A percentile compares a stretch with the other conserved stretches of the same genome.
Evolutionary conservation across 2,888 invertebrate species (phyloP).

Genomic region (Drosophila greeni): DNA sequence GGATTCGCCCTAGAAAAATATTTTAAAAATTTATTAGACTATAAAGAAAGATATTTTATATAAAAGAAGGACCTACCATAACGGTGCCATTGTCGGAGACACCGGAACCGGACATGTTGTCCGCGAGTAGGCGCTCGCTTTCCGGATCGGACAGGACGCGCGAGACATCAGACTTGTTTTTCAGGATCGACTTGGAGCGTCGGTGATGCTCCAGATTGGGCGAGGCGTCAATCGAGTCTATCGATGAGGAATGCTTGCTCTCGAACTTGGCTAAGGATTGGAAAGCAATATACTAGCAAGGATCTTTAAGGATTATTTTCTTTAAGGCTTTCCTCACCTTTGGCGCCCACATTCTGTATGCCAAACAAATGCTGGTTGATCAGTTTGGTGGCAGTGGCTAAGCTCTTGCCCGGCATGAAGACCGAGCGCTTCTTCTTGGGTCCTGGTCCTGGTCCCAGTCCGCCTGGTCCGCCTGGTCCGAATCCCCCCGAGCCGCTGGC

Average conservation of each 20-base stretch:
- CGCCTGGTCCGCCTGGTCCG: slow-evolving; percentile 38
- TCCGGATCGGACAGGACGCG: slow-evolving; percentile 83
- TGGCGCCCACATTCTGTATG: slow-evolving; percentile 80
- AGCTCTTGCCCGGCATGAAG: slow-evolving; percentile 83
- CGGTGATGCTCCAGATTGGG: slow-evolving; percentile 84
- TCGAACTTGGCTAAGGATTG: slow-evolving; percentile 78
- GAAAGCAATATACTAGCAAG: too few species aligned
- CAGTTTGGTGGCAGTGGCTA: slow-evolving; percentile 85
- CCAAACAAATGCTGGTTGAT: slow-evolving; percentile 88
- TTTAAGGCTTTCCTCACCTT: slow-evolving; percentile 63
- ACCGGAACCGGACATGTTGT: slow-evolving; percentile 82
- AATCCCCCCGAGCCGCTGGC: slow-evolving; percentile 56
- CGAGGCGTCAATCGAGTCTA: slow-evolving; percentile 85
- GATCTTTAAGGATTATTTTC: background rate
- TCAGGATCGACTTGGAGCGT: slow-evolving; percentile 87
- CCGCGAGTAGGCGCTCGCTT: slow-evolving; percentile 86
- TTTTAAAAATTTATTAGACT: background rate
- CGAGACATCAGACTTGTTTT: slow-evolving; percentile 84
- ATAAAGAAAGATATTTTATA: background rate
- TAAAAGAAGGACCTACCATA: slow-evolving; percentile 65
- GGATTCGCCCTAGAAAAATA: slow-evolving; percentile 81
- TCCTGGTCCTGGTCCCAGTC: slow-evolving; percentile 29
- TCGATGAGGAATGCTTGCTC: slow-evolving; percentile 84
- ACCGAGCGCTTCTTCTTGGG: slow-evolving; percentile 80
- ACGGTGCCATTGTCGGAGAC: slow-evolving; percentile 81